Percentiles rank a stretch among this genome's conserved stretches.
Evolutionary conservation across 2,888 invertebrate genomes (phyloP).

Genomic region (Tanytarsus gracilentus): DNA sequence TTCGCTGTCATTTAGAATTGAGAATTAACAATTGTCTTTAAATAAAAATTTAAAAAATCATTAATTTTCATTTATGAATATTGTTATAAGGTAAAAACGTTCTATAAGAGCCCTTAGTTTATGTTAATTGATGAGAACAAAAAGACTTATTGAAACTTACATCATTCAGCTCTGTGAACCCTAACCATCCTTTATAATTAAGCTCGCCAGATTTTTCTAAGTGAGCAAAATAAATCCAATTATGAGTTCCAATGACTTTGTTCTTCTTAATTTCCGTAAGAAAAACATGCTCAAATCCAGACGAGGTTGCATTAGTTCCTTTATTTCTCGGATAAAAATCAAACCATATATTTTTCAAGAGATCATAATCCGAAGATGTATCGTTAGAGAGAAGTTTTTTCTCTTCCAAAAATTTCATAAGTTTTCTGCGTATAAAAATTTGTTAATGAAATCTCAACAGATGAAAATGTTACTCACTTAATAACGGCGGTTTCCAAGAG

Average conservation of each 20-base stretch:
- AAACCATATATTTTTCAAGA: conserved; percentile 67
- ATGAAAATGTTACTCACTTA: conserved; percentile 32
- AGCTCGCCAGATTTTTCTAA: conserved; percentile 62
- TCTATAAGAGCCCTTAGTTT: no score
- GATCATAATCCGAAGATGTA: conserved; percentile 60
- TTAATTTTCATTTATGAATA: background rate
- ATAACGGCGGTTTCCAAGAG: conserved; percentile 72
- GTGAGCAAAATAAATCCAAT: conserved; percentile 77
- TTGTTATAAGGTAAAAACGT: background rate
- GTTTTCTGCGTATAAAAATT: conserved; percentile 42
- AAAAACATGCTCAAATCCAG: conserved; percentile 89
- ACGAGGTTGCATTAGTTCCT: conserved; percentile 69
- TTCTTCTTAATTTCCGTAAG: conserved; percentile 75
- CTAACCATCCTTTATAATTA: conserved; percentile 72
- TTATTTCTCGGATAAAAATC: conserved; percentile 71
- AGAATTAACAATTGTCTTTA: background rate
- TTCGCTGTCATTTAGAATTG: background rate
- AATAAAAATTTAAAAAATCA: background rate
- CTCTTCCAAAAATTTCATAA: conserved; percentile 46
- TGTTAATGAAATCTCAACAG: background rate
- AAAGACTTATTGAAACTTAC: conserved; percentile 47
- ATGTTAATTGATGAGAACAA: background rate
- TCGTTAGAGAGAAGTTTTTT: conserved; percentile 54
- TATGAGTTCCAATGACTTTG: conserved; percentile 76
- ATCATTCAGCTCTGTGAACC: conserved; percentile 58